These are phyloP conservation scores for Okamejei kenojei DNA, from an alignment of 2,797 vertebrate genomes.

Conservation along the genomic window DNA sequence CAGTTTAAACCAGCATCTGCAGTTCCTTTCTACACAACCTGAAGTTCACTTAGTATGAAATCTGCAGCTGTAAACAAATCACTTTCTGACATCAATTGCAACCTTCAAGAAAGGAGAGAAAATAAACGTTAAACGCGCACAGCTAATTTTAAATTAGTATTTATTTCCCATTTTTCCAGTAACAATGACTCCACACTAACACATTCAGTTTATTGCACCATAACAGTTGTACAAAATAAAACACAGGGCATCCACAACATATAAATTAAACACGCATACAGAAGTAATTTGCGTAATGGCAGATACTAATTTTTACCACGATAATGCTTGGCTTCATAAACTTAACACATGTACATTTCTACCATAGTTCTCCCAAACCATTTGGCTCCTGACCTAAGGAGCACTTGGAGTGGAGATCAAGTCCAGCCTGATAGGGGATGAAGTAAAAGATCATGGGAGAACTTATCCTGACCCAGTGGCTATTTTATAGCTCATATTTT, in stretches of 20 bases:
- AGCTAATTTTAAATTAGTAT: background rate
- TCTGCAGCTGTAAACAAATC: background rate
- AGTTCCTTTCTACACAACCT: too few relatives aligned
- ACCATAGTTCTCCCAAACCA: background rate
- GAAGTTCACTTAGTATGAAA: background rate
- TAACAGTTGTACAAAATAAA: background rate
- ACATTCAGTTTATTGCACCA: background rate
- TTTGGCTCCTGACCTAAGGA: background rate
- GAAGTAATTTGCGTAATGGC: background rate
- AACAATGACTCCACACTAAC: background rate
- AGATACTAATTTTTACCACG: background rate
- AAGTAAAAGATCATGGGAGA: background rate
- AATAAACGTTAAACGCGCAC: background rate
- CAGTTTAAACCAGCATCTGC: too few relatives aligned
- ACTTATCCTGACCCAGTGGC: background rate
- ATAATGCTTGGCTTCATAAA: background rate
- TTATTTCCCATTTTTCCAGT: background rate
- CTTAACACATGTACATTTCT: background rate
- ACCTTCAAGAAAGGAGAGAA: background rate
- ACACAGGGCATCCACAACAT: background rate
- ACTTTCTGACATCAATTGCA: background rate
- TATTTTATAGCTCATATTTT: background rate
- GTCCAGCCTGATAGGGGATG: background rate
- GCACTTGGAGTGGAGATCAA: background rate
- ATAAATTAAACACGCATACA: background rate